Percentiles rank a stretch among this genome's conserved stretches.
Evolutionary conservation across 2,113 vertebrate genomes (phyloP).

Genomic region (Athene cunicularia): DNA sequence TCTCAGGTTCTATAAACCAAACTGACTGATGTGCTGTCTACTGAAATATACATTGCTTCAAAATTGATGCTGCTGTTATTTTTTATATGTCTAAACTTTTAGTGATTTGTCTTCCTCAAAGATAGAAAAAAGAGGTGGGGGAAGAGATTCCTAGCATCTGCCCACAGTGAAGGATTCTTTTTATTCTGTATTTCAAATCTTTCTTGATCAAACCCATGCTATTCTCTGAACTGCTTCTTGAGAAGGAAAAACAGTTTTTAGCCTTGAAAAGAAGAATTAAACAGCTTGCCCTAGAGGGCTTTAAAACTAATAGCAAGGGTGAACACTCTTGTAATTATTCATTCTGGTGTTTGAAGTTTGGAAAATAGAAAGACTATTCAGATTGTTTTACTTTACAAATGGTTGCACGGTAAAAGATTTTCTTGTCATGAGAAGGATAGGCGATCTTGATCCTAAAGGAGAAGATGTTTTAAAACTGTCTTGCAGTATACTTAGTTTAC

Average conservation of each 20-base stretch:
- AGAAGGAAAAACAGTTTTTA: slow-evolving; percentile 33
- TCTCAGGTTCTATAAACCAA: slow-evolving; percentile 39
- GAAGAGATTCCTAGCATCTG: not conserved
- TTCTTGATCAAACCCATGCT: slow-evolving; percentile 18
- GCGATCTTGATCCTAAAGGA: not conserved
- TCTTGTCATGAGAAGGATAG: not conserved
- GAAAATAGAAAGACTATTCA: too few species aligned
- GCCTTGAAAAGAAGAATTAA: slow-evolving; percentile 23
- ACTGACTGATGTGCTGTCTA: slow-evolving; percentile 56
- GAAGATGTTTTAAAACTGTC: not conserved
- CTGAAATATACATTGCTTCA: slow-evolving; percentile 42
- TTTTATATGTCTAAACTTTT: slow-evolving; percentile 45
- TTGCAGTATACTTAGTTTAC: not conserved
- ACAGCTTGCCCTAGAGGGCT: slow-evolving; percentile 17
- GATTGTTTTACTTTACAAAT: too few species aligned
- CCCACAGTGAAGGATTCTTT: not conserved
- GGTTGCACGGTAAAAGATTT: not conserved
- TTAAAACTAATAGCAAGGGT: not conserved
- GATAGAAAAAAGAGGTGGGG: not conserved
- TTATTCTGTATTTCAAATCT: slow-evolving; percentile 17
- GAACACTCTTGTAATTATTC: slow-evolving; percentile 12
- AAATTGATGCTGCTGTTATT: slow-evolving; percentile 53
- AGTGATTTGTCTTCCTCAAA: slow-evolving; percentile 18
- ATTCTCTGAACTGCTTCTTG: not conserved
- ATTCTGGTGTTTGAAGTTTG: slow-evolving; percentile 16